phyloP scores from a whole-genome alignment of 2,888 invertebrate genomes.

The Leptinotarsa rubiginosa region DNA sequence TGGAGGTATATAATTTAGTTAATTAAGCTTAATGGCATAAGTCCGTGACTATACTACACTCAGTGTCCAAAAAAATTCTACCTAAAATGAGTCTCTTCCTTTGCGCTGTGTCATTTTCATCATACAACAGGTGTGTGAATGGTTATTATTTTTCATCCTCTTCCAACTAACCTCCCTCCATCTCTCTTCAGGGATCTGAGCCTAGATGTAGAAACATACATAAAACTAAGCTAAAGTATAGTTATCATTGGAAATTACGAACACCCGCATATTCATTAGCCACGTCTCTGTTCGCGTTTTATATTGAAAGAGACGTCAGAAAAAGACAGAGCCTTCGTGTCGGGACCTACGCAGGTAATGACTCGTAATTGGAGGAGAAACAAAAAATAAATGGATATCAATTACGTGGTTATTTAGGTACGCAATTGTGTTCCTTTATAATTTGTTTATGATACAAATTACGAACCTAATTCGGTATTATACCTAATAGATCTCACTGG shows the following conservation, averaged over 20 bases:
- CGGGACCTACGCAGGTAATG: slow-evolving; percentile 43
- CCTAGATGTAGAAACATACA: slow-evolving; percentile 29
- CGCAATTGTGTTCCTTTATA: slow-evolving; percentile 56
- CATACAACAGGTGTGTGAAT: slow-evolving; percentile 61
- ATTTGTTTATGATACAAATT: slow-evolving; percentile 55
- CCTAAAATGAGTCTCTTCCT: slow-evolving; percentile 64
- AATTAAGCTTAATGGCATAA: slow-evolving; percentile 66
- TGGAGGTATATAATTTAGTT: slow-evolving; percentile 66
- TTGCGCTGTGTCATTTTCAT: slow-evolving; percentile 63
- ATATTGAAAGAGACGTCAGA: slow-evolving; percentile 34
- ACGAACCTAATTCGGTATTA: slow-evolving; percentile 48
- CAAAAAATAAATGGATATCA: slow-evolving; percentile 59
- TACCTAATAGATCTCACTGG: slow-evolving; percentile 44
- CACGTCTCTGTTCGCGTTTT: slow-evolving; percentile 9
- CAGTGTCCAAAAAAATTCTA: slow-evolving; percentile 57
- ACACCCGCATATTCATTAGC: slow-evolving; percentile 37
- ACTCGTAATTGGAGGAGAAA: slow-evolving; percentile 49
- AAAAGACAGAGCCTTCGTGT: slow-evolving; percentile 33
- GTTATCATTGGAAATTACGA: slow-evolving; percentile 30
- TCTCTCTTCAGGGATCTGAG: slow-evolving; percentile 20
- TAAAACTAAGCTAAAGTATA: slow-evolving; percentile 26
- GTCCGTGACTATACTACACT: slow-evolving; percentile 62
- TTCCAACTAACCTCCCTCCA: slow-evolving; percentile 17
- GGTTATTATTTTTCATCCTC: slow-evolving; percentile 46
- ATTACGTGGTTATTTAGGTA: slow-evolving; percentile 59